Percentiles rank a stretch among this genome's conserved stretches.
These are phyloP conservation scores for Enteromius trimaculatus DNA, from an alignment of 2,797 vertebrate genomes.

Conservation along the genomic window DNA sequence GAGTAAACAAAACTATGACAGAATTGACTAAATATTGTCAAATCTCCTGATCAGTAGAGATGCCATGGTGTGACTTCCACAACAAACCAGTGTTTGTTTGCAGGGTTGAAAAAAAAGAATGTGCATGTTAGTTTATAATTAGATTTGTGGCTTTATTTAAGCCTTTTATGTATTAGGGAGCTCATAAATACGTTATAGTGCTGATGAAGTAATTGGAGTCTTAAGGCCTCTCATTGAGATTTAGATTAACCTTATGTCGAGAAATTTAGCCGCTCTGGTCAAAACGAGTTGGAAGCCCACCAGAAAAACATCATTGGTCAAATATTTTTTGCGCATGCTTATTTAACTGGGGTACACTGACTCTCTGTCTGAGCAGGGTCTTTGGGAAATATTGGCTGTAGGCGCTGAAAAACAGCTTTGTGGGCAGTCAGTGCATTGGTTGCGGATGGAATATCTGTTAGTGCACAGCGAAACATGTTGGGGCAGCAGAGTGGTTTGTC, in stretches of 20 bases:
- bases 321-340: background rate
- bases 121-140: conserved; percentile 15
- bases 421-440: conserved; percentile 13
- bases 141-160: conserved; percentile 39
- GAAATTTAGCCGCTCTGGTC: background rate
- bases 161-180: conserved; percentile 31
- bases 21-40: background rate
- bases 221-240: conserved; percentile 46
- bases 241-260: conserved; percentile 36
- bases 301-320: conserved; percentile 1
- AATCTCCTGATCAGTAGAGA: background rate
- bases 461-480: conserved; percentile 38
- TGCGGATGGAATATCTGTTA: conserved; percentile 17
- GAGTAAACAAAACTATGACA: background rate
- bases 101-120: conserved; percentile 9
- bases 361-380: background rate
- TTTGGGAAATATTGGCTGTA: conserved; percentile 26
- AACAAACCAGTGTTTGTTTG: background rate
- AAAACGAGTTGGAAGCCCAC: background rate
- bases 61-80: background rate
- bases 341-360: background rate
- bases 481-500: conserved; percentile 45
- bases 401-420: conserved; percentile 18
- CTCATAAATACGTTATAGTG: conserved; percentile 36
- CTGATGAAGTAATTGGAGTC: conserved; percentile 54